phyloP scores from a whole-genome alignment of 2,113 vertebrate species.

The Tychaedon coryphoeus region DNA sequence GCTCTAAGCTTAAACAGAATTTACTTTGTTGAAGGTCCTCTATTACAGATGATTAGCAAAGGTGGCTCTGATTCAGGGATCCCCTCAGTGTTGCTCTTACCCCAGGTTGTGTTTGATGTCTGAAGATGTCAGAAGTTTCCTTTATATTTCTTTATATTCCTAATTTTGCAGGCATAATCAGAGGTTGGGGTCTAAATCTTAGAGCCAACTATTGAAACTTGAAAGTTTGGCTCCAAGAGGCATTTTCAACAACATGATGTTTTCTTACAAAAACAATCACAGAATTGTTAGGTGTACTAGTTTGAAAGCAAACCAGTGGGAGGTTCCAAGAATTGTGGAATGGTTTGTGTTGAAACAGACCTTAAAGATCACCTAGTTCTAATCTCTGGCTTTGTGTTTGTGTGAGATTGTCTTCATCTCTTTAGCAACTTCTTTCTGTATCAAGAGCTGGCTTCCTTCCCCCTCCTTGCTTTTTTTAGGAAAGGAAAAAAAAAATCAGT shows the following conservation, averaged over 20 bases:
- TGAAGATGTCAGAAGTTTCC: not conserved
- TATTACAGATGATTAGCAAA: not conserved
- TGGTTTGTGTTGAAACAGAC: not conserved
- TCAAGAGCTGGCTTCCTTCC: not conserved
- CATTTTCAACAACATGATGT: accelerated
- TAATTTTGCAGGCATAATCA: not conserved
- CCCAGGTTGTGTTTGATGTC: not conserved
- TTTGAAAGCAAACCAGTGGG: not conserved
- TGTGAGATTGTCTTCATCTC: not conserved
- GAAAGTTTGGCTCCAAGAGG: not conserved
- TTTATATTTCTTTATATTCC: not conserved
- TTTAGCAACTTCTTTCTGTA: not conserved
- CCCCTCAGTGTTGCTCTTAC: not conserved
- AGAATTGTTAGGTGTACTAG: not conserved
- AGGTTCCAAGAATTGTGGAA: not conserved
- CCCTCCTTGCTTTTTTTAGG: not conserved
- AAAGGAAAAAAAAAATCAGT: not conserved
- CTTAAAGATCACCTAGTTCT: not conserved
- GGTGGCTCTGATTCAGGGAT: not conserved
- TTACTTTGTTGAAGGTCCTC: not conserved
- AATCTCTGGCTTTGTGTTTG: accelerated
- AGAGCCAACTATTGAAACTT: not conserved
- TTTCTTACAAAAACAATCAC: not conserved
- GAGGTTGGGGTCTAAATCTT: not conserved
- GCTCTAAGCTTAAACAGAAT: not conserved